A percentile compares a stretch with the other conserved stretches of the same genome.
Evolutionary conservation across 23 tunicate species (phyloP).

Genomic region (Halocynthia roretzi): DNA sequence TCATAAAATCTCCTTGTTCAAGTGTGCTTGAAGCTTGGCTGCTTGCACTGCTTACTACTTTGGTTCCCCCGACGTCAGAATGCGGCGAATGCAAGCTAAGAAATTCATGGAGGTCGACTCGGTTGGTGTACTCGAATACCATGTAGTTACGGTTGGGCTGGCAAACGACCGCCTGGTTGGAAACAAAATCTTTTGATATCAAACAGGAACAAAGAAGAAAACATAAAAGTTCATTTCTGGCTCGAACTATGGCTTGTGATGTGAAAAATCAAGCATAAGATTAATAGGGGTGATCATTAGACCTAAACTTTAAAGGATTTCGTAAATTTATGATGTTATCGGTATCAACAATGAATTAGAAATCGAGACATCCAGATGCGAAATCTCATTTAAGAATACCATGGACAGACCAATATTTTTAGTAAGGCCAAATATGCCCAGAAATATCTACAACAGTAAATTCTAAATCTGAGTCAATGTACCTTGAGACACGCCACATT

Average conservation of each 20-base stretch:
- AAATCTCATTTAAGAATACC: too few species aligned
- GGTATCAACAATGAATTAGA: not conserved
- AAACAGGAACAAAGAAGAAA: not conserved
- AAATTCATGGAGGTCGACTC: conserved; percentile 48
- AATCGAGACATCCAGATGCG: too few species aligned
- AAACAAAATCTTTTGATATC: not conserved
- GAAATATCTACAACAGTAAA: too few species aligned
- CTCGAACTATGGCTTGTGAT: not conserved
- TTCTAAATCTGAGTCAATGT: not conserved
- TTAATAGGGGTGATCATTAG: not conserved
- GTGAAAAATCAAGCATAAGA: not conserved
- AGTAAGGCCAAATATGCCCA: too few species aligned
- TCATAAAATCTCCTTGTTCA: conserved; percentile 14
- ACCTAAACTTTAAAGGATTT: not conserved
- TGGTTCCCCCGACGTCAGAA: conserved; percentile 33
- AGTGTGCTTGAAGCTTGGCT: conserved; percentile 16
- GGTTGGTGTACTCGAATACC: conserved; percentile 51
- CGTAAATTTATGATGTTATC: not conserved
- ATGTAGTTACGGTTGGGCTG: conserved; percentile 38
- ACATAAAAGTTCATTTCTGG: too few species aligned
- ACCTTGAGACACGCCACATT: conserved; percentile 87
- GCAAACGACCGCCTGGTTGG: conserved; percentile 40
- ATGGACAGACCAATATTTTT: too few species aligned
- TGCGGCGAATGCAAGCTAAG: conserved; percentile 51
- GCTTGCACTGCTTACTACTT: conserved; percentile 23